Percentiles rank a stretch among this genome's conserved stretches.
Evolutionary conservation across 2,888 invertebrate genomes (phyloP).

Genomic region (Nomada ferruginata): DNA sequence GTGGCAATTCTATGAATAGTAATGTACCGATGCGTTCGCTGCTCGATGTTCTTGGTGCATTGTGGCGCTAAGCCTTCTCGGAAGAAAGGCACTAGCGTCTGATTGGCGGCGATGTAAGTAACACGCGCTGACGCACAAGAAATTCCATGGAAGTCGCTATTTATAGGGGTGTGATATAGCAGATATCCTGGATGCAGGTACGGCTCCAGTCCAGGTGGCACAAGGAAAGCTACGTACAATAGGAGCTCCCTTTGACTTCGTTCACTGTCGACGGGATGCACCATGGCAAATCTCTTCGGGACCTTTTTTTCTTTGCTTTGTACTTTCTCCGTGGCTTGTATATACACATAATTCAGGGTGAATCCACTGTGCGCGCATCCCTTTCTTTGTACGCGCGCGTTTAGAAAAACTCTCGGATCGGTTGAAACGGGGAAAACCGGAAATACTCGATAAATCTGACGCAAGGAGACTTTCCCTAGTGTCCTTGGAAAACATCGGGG

Average conservation of each 20-base stretch:
- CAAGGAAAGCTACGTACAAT: background rate
- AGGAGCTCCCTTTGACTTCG: background rate
- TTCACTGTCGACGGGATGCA: background rate
- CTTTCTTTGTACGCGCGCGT: too few relatives aligned
- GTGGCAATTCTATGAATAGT: conserved; percentile 59
- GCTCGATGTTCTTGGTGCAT: conserved; percentile 32
- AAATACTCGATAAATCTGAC: background rate
- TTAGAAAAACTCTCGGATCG: too few relatives aligned
- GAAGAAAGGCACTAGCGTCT: conserved; percentile 71
- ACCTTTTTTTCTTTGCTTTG: background rate
- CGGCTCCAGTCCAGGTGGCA: background rate
- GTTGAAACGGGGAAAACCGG: background rate
- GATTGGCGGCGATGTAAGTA: conserved; percentile 68
- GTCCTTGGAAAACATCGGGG: background rate
- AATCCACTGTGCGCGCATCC: too few relatives aligned
- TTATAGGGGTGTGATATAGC: conserved; percentile 66
- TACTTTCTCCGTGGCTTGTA: too few relatives aligned
- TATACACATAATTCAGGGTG: too few relatives aligned
- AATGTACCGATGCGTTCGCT: conserved; percentile 18
- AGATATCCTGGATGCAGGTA: conserved; percentile 56
- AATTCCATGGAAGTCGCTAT: conserved; percentile 69
- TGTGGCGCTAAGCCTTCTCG: conserved; percentile 59
- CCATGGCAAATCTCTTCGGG: background rate
- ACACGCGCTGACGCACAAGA: conserved; percentile 70
- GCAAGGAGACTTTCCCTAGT: too few relatives aligned